These are phyloP conservation scores for Macquaria ambigua DNA, from an alignment of 2,113 vertebrate genomes.

Conservation along the genomic window DNA sequence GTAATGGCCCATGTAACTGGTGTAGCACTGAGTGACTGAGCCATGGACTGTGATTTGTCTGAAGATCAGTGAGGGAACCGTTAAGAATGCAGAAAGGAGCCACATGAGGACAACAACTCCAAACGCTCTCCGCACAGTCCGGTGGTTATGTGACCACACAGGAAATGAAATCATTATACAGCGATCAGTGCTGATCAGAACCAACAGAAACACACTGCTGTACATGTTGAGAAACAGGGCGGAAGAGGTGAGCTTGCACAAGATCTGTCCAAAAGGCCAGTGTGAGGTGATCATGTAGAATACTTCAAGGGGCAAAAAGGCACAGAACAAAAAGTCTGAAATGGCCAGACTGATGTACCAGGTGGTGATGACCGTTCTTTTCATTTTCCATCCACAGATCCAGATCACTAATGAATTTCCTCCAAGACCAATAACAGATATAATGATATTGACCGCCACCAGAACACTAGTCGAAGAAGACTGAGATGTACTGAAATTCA, in stretches of 20 bases:
- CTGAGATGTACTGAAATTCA: not conserved
- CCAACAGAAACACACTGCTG: slow-evolving; percentile 90
- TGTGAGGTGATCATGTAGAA: slow-evolving; percentile 66
- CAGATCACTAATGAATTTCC: slow-evolving; percentile 90
- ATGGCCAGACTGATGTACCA: slow-evolving; percentile 92
- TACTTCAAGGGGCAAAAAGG: slow-evolving; percentile 86
- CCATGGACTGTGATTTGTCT: slow-evolving; percentile 75
- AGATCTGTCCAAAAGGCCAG: slow-evolving; percentile 88
- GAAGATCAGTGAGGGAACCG: slow-evolving; percentile 86
- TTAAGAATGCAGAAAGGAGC: slow-evolving; percentile 85
- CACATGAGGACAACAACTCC: slow-evolving; percentile 80
- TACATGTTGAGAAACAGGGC: slow-evolving; percentile 92
- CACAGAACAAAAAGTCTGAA: slow-evolving; percentile 89
- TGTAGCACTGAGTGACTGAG: slow-evolving; percentile 81
- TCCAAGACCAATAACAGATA: slow-evolving; percentile 86
- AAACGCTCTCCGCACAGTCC: slow-evolving; percentile 75
- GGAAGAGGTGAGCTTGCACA: slow-evolving; percentile 91
- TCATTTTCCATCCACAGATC: slow-evolving; percentile 90
- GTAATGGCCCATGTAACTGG: slow-evolving; percentile 71
- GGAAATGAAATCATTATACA: slow-evolving; percentile 88
- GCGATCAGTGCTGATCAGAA: slow-evolving; percentile 90
- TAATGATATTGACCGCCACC: slow-evolving; percentile 77
- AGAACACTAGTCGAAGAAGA: slow-evolving; percentile 33
- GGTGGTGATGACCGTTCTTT: slow-evolving; percentile 87
- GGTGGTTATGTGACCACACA: slow-evolving; percentile 91